Base-by-base conservation (phyloP, 2,113 vertebrate genomes). In the Chitala chitala region DNA sequence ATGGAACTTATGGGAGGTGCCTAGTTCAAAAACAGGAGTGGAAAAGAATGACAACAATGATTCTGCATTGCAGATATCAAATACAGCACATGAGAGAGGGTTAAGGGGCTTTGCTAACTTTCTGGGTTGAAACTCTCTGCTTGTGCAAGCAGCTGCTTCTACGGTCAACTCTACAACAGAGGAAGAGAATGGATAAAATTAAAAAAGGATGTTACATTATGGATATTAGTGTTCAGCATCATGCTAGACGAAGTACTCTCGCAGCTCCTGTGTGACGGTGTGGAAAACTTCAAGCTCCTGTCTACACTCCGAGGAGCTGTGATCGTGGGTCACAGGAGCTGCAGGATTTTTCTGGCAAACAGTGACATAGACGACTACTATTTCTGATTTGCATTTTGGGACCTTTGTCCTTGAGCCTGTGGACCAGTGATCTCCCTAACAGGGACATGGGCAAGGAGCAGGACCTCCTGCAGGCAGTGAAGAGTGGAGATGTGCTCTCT, bases 391-490 rank as follows among this genome's bases (percentile, higher is more conserved):
- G 59, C 38, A 36, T 63, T 17, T 36, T 63, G 29, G 8, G 31
- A n/a, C 17, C 31, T 38, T 63, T 63, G 31, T 63, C 26, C 33
- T 38, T 17, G 31, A 38, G 17, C 26, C 42, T n/a, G 56, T 10
- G 15, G 44, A 69, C 64, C 64, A 54, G 63, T 73, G 76, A 76
- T 3, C 48, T 36, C 38, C 33, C 17, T 22, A 42, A 69, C 44
- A 9, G 77, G 63, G 78, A 58, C 40, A 90, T 91, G 90, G 90
- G 90, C 71, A 90, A 88, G 81, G 90, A 91, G 82, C 89, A 89
- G 85, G 89, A 91, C 74, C 90, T 91, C 48, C 82, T 91, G 46
- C 89, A 89, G 82, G 90, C 90, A 0, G 89, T 89, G 76, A 91
- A 91, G 83, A 88, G 72, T 5, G 88, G 88, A 68, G 90, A 91